phyloP scores from a whole-genome alignment of 2,797 vertebrate genomes.

The Tenualosa ilisha region DNA sequence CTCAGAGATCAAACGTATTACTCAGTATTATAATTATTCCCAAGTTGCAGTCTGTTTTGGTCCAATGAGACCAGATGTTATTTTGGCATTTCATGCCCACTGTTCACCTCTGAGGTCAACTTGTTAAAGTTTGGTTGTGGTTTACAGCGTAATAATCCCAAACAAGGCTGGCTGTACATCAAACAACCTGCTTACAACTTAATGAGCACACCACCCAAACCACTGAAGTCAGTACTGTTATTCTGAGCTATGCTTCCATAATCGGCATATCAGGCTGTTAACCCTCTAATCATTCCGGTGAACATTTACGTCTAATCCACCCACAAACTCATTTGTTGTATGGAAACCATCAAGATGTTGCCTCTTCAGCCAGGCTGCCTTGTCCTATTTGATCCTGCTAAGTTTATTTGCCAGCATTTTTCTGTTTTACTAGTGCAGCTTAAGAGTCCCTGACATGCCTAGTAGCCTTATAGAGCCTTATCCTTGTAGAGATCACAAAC shows the following conservation, averaged over 20 bases:
- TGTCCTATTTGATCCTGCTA: not conserved
- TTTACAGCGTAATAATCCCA: not conserved
- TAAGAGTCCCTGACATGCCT: too few species aligned
- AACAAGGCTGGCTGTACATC: constrained; percentile 5
- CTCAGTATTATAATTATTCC: not conserved
- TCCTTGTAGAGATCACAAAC: not conserved
- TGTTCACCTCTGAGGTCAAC: not conserved
- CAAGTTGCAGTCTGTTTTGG: not conserved
- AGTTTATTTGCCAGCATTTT: too few species aligned
- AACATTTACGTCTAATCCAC: not conserved
- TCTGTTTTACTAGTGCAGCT: too few species aligned
- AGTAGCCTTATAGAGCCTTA: not conserved
- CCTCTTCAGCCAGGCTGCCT: not conserved
- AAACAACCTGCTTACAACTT: not conserved
- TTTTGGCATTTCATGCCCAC: not conserved
- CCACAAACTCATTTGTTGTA: not conserved
- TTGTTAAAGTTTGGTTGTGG: not conserved
- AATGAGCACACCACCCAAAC: not conserved
- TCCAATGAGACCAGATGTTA: not conserved
- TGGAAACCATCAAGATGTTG: not conserved
- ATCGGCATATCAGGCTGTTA: not conserved
- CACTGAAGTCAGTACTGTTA: not conserved
- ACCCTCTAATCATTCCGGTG: not conserved
- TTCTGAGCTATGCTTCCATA: not conserved
- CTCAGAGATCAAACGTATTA: not conserved